Base-by-base conservation (phyloP, 1,140 invertebrate species). In the Galendromus occidentalis region DNA sequence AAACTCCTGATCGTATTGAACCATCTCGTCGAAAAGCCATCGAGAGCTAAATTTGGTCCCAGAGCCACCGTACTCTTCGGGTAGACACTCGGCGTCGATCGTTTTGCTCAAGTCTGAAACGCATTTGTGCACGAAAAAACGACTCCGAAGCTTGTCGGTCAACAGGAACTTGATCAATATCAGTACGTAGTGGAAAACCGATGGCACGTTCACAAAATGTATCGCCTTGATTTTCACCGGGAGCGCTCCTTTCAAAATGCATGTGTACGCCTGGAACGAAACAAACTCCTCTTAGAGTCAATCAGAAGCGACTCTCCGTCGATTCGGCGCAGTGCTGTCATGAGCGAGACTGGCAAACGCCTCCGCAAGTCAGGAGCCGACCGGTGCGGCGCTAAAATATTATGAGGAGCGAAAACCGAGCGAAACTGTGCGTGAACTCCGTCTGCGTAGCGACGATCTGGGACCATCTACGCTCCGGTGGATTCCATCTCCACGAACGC, bases 1-100 rank as follows among this genome's bases (percentile, higher is more conserved):
- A 22, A 59, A 59, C 51, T 59, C 51, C 22, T 59, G 51, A 17
- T 59, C 51, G 51, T 59, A 59, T 59, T 59, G 51, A 14, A 59
- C 51, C 51, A 59, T 59, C 51, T 59, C 51, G 22, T 59, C 51
- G 20, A 59, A 59, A 9, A 59, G 51, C 51, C 51, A 59, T 17
- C 51, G 51, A 25, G 51, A 59, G 51, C 51, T 59, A 33, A 59
- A 59, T 33, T 59, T 59, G 22, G 51, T 59, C 25, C 51, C 51
- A 14, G 51, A 25, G 33, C 51, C 51, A 22, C 51, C 22, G 22
- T 59, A 59, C 33, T 59, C 51, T 22, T 59, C 51, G 25, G 51
- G 51, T 33, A 59, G 51, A 33, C 51, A 59, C 25, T 25, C 51
- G 14, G 51, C 14, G 33, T 59, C 51, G 51, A 59, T 59, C 51